Conservation (phyloP, 2,113 vertebrate genomes). For the Mormyrus iriodes region DNA sequence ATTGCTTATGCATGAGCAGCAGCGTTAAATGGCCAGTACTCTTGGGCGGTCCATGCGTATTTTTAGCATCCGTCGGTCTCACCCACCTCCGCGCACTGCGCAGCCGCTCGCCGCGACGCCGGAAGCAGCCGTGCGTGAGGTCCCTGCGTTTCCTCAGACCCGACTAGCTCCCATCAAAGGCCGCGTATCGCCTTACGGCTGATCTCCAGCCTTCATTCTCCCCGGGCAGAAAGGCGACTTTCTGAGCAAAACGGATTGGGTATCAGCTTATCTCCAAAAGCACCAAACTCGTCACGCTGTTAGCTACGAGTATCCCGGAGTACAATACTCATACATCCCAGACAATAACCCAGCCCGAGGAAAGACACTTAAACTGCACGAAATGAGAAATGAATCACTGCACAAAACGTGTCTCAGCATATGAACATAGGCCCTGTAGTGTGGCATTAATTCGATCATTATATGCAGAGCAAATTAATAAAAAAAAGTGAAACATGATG, state of each 20-base stretch:
- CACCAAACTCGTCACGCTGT: background rate
- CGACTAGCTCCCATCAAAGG: constrained; percentile 57
- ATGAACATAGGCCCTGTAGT: background rate
- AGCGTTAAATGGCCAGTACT: background rate
- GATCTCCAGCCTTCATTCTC: constrained; percentile 52
- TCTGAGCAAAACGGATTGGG: constrained; percentile 40
- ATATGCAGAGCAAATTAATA: no score
- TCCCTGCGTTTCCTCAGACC: constrained; percentile 61
- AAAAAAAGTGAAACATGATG: no score
- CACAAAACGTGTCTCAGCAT: background rate
- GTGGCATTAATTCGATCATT: background rate
- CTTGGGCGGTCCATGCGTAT: background rate
- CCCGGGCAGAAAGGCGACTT: constrained; percentile 56
- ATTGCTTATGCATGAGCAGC: background rate
- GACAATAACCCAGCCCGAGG: background rate
- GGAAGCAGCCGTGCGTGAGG: constrained; percentile 31
- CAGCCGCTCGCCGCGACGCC: constrained; percentile 22
- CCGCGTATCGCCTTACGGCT: constrained; percentile 57
- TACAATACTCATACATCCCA: background rate
- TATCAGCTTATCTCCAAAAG: constrained; percentile 32
- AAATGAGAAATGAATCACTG: background rate
- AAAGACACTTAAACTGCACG: background rate
- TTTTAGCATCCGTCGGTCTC: background rate
- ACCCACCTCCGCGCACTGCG: background rate
- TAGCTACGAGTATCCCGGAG: background rate